Base-by-base conservation (phyloP, 2,113 vertebrate species). In the Oreochromis niloticus region DNA sequence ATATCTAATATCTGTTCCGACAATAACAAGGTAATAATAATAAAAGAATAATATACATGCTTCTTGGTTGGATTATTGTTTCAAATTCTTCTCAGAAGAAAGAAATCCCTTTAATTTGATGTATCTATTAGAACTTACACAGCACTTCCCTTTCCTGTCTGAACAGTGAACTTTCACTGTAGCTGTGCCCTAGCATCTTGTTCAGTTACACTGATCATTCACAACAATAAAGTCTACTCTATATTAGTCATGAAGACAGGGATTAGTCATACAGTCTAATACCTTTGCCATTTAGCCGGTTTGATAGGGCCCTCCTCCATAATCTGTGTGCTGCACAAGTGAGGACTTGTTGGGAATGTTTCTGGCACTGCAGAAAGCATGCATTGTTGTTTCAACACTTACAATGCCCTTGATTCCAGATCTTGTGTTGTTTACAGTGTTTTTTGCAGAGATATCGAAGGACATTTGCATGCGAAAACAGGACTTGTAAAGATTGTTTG, bases 301-400 rank as follows among this genome's bases (percentile, higher is more conserved):
- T 79, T 85, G 85, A 93, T 80, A 90, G 17, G 80, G 39, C 17
- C 73, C 52, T 81, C 68, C 78, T 85, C 16, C 13, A 41, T 90
- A 91, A 93, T 92, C 86, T 81, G 32, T 46, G n/a, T 17, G 30
- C 80, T 73, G 43, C 71, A 82, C 95, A 94, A 91, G 94, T 85
- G 61, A 85, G 85, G 85, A 91, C 94, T 93, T 93, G 94, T 93
- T 91, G 87, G 90, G 92, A 95, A 95, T 93, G 86, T 90, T 89
- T 92, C 79, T 59, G 34, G 43, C 81, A 5, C 57, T 66, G 85
- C 83, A 82, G 81, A 89, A 90, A 87, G 27, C 80, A 54, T 3
- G 6, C 89, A 88, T 55, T 80, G 84, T 84, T 92, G 80, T 78
- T 54, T 86, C 61, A 85, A 81, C 50, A 80, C 39, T 56, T 84